A percentile compares a stretch with the other conserved stretches of the same genome.
phyloP scores from a whole-genome alignment of 2,113 vertebrate genomes.

The Uria lomvia region DNA sequence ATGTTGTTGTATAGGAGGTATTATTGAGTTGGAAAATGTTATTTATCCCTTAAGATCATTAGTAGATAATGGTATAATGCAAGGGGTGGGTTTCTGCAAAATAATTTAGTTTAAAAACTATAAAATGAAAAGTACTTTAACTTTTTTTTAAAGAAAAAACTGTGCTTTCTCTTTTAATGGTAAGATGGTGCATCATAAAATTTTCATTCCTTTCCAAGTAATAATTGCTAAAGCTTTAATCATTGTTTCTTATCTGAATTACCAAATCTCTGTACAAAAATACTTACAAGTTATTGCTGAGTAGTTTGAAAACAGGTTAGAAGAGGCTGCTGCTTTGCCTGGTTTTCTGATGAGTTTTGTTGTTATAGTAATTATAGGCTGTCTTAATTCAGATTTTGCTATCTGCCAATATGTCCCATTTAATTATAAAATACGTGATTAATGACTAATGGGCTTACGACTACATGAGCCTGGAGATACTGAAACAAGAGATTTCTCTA shows the following conservation, averaged over 20 bases:
- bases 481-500: neutral
- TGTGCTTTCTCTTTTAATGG: neutral
- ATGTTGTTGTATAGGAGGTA: neutral
- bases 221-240: neutral
- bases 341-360: neutral
- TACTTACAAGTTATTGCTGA: neutral
- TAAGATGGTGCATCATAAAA: neutral
- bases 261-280: neutral
- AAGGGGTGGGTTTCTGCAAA: neutral
- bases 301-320: neutral
- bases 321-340: neutral
- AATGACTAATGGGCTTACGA: neutral
- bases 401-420: neutral
- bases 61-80: neutral
- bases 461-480: neutral
- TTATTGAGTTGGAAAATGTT: neutral
- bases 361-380: neutral
- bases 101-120: neutral
- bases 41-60: neutral
- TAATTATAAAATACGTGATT: constrained; percentile 19
- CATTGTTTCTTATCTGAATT: neutral
- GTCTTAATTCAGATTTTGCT: constrained; percentile 7
- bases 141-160: neutral
- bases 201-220: neutral
- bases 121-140: neutral